A percentile compares a stretch with the other conserved stretches of the same genome.
Conservation (phyloP, 2,888 invertebrate genomes). For the Andrena haemorrhoa region DNA sequence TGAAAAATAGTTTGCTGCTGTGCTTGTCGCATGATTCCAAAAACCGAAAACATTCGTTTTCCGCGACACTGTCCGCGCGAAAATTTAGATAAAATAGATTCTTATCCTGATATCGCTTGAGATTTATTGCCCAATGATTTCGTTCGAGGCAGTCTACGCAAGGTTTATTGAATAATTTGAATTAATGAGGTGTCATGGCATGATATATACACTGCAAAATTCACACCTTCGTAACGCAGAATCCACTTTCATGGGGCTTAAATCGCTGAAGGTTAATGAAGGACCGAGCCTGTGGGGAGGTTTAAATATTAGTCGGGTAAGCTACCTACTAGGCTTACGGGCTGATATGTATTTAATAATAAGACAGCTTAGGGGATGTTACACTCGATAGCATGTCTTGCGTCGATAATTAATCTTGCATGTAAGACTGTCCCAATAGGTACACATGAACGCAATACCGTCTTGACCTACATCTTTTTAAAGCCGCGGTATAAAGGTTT, state of each 20-base stretch:
- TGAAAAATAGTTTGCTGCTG: too few species aligned
- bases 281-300: slow-evolving; percentile 22
- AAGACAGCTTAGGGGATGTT: slow-evolving; percentile 31
- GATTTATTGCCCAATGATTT: background rate
- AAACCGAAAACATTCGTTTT: background rate
- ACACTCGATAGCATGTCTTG: background rate
- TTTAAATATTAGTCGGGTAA: slow-evolving; percentile 28
- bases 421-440: slow-evolving; percentile 3
- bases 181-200: slow-evolving; percentile 24
- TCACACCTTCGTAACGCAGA: background rate
- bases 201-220: slow-evolving; percentile 28
- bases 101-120: background rate
- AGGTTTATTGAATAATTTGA: slow-evolving; percentile 7
- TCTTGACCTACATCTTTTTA: background rate
- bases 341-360: slow-evolving; percentile 40
- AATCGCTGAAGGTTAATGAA: slow-evolving; percentile 27
- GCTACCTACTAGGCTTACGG: background rate
- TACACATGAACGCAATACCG: background rate
- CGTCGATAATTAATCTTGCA: slow-evolving; percentile 14
- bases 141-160: background rate
- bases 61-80: too few species aligned
- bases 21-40: background rate
- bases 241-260: slow-evolving; percentile 15
- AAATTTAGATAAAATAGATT: background rate
- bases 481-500: background rate